Base-by-base conservation (phyloP, 2,113 vertebrate species). In the Sphaerodactylus townsendi region DNA sequence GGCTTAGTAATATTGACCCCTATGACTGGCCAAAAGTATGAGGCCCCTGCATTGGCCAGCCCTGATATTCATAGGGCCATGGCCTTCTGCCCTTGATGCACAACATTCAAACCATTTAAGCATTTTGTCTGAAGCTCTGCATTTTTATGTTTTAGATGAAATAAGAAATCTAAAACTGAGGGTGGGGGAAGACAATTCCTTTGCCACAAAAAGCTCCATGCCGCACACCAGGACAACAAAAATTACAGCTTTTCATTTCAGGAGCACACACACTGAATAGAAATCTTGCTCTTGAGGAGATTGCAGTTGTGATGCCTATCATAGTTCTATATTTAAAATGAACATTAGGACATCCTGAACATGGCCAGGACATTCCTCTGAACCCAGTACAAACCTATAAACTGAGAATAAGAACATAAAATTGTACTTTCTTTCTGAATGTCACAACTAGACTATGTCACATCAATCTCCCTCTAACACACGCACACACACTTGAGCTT, bases 311-410 rank as follows among this genome's bases (percentile, higher is more conserved):
- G 72, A 85, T 59, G 33, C 75, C 35, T 81, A 86, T 87, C 75
- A 69, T 83, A 75, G 88, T 78, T 37, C 0, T 4, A 78, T 85
- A 25, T 48, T 92, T 80, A 72, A 85, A 50, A 91, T 46, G 65
- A 87, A 5, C 50, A 89, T 0, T 70, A 39, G 46, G 77, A 44
- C 76, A 30, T 56, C 4, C 10, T 82, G 75, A 77, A 91, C 69
- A 79, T 65, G 88, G 59, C 76, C 81, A 82, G 87, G 89, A 87
- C 48, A 50, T 50, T 50, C 48, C 13, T 7, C 13, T 50, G 48
- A 50, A 50, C 48, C 48, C 9, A 50, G 48, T 13, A 50, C 48
- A 50, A 50, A 10, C 48, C 13, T 50, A 11, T 50, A 50, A 50
- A 44, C 44, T 44, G 44, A 44, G 44, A 2, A 50, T 50, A 11